Evolutionary conservation across 2,797 vertebrate genomes (phyloP).

Genomic region (Mionectes olivaceus): DNA sequence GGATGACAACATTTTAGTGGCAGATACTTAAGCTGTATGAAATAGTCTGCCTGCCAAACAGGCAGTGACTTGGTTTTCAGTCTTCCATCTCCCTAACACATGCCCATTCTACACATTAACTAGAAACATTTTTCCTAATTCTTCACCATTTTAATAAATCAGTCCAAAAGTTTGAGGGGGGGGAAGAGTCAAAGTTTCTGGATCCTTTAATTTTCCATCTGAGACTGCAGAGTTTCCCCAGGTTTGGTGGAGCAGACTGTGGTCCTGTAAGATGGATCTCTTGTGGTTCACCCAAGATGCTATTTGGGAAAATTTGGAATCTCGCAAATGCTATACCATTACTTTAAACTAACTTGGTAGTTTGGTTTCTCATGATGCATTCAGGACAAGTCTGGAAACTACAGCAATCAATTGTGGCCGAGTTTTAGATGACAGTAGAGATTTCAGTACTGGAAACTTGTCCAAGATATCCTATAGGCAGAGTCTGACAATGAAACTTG

Average conservation of each 20-base stretch:
- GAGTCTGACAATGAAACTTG: neutral
- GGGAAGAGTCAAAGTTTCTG: neutral
- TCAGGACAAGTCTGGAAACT: conserved; percentile 17
- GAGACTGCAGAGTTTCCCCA: neutral
- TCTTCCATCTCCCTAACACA: neutral
- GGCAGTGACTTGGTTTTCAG: neutral
- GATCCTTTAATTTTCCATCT: neutral
- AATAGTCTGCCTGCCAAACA: neutral
- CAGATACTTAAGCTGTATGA: neutral
- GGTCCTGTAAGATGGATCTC: neutral
- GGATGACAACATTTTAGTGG: neutral
- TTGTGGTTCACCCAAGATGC: neutral
- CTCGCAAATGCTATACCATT: conserved; percentile 8
- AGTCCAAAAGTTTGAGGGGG: neutral
- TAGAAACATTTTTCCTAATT: neutral
- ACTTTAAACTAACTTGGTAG: neutral
- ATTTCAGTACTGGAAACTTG: neutral
- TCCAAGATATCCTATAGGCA: neutral
- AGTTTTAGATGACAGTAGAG: neutral
- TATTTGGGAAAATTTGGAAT: neutral
- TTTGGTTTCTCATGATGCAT: conserved; percentile 25
- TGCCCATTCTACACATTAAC: neutral
- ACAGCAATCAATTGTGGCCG: conserved; percentile 17
- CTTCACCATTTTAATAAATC: neutral
- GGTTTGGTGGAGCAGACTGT: neutral